Conservation (phyloP, 2,888 invertebrate species). For the Magallana nippona region DNA sequence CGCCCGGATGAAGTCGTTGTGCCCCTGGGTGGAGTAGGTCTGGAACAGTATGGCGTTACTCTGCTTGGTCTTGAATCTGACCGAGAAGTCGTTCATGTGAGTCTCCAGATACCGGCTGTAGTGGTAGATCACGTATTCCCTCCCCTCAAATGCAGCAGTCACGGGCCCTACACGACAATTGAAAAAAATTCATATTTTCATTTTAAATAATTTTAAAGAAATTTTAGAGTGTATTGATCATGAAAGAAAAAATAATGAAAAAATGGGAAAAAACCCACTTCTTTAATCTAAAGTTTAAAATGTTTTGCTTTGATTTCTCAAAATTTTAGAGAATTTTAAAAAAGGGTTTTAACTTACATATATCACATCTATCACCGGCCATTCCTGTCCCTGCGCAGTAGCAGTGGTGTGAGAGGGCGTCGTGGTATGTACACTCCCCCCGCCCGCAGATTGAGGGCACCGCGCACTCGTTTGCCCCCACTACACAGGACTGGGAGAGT, state of each 20-base stretch:
- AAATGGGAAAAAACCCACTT: too few relatives aligned
- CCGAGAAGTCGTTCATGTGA: conserved; percentile 77
- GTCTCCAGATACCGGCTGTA: conserved; percentile 58
- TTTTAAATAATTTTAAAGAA: too few relatives aligned
- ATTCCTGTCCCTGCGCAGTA: conserved; percentile 76
- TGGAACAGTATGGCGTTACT: conserved; percentile 74
- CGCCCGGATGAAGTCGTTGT: conserved; percentile 67
- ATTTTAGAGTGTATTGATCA: too few relatives aligned
- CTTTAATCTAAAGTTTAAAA: too few relatives aligned
- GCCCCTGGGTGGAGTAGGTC: conserved; percentile 62
- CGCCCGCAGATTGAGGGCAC: conserved; percentile 20
- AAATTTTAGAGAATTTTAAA: background rate
- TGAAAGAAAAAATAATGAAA: too few relatives aligned
- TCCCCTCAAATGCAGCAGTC: conserved; percentile 73
- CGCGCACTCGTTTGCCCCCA: conserved; percentile 53
- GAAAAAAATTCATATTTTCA: too few relatives aligned
- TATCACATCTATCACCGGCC: conserved; percentile 68
- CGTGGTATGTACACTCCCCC: conserved; percentile 10
- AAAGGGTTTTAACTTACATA: conserved; percentile 58
- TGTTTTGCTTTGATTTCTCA: too few relatives aligned
- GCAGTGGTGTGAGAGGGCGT: conserved; percentile 66
- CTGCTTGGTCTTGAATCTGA: conserved; percentile 76
- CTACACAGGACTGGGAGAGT: conserved; percentile 44
- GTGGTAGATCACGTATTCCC: conserved; percentile 55
- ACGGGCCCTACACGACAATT: conserved; percentile 67